These are phyloP conservation scores for Monomorium pharaonis DNA, from an alignment of 1,140 invertebrate species.

Conservation along the genomic window DNA sequence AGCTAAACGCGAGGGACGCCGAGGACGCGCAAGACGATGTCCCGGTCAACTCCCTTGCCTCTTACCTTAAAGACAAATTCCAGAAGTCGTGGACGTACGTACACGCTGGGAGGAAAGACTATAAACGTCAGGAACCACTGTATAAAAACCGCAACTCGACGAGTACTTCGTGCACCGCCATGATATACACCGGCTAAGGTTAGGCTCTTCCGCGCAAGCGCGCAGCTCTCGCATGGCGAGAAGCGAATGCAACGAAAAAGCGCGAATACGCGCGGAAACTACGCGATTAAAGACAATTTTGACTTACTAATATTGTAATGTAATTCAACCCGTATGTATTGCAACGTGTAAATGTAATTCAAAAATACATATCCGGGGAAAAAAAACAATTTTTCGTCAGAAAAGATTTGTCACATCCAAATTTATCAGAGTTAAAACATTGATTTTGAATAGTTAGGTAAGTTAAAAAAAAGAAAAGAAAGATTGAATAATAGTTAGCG, in stretches of 20 bases:
- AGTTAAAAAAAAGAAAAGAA: constrained; percentile 36
- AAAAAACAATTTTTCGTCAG: neutral
- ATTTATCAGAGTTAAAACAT: neutral
- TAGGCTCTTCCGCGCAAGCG: constrained; percentile 11
- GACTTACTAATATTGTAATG: neutral
- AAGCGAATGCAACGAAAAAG: neutral
- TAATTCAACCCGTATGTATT: neutral
- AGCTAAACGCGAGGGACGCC: neutral
- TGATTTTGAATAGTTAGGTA: neutral
- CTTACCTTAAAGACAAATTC: constrained; percentile 37
- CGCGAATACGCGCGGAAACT: neutral
- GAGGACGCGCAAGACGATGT: neutral
- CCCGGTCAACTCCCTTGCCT: neutral
- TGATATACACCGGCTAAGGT: neutral
- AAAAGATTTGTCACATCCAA: neutral
- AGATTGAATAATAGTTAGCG: constrained; percentile 32
- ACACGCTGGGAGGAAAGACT: neutral
- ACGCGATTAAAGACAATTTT: neutral
- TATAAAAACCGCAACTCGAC: neutral
- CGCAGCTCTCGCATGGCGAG: neutral
- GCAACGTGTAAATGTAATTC: too few species aligned
- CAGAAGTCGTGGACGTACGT: neutral
- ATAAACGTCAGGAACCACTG: neutral
- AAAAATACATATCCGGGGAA: too few species aligned
- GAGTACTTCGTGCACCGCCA: neutral